These are phyloP conservation scores for Neosilurus mollespiculum DNA, from an alignment of 2,797 vertebrate genomes.

Conservation along the genomic window DNA sequence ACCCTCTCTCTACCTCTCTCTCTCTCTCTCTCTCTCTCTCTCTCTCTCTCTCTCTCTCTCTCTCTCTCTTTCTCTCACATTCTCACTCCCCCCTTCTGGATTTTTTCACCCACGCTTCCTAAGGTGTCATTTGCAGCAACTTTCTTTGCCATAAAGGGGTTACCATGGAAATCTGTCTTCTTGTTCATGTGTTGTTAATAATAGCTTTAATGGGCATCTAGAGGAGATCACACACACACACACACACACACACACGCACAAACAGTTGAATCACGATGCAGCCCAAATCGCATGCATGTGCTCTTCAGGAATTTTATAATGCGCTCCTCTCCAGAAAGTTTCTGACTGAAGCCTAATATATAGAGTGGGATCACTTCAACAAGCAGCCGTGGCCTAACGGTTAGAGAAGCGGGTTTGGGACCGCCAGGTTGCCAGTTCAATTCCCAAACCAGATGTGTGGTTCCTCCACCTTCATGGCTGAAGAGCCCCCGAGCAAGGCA, in stretches of 20 bases:
- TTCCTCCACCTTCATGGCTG: too few relatives aligned
- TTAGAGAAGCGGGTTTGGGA: too few relatives aligned
- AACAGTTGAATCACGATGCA: too few relatives aligned
- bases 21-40: not conserved
- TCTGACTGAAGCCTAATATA: not conserved
- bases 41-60: not conserved
- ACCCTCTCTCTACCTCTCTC: not conserved
- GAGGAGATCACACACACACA: not conserved
- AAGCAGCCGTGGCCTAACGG: too few relatives aligned
- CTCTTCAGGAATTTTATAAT: not conserved
- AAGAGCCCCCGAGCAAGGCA: too few relatives aligned
- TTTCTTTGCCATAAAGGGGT: slow-evolving; percentile 43
- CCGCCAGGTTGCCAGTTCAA: too few relatives aligned
- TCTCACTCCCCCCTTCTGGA: not conserved
- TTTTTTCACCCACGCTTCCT: slow-evolving; percentile 32
- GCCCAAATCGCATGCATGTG: not conserved
- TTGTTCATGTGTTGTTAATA: slow-evolving; percentile 35
- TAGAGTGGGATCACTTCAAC: not conserved
- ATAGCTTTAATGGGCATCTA: slow-evolving; percentile 34
- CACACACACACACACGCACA: too few relatives aligned
- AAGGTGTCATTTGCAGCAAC: slow-evolving; percentile 48
- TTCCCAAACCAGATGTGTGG: too few relatives aligned
- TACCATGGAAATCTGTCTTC: slow-evolving; percentile 45
- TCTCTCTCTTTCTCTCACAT: too few relatives aligned
- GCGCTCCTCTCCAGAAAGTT: not conserved